A percentile compares a stretch with the other conserved stretches of the same genome.
Conservation (phyloP, 2,113 vertebrate genomes). For the Nibea coibor region DNA sequence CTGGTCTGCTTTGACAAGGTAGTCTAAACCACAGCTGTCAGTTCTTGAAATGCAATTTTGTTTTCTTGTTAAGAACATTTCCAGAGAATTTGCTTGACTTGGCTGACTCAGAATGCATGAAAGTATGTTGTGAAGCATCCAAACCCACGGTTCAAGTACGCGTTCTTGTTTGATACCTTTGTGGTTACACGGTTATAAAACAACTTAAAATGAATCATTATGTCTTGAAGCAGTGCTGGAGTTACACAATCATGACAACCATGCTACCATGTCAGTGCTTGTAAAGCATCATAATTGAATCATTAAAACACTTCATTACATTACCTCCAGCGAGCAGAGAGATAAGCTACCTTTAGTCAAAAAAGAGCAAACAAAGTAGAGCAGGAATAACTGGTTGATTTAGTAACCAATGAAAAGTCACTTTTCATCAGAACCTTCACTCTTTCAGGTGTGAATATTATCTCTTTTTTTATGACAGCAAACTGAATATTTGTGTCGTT, state of each 20-base stretch:
- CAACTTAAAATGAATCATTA: not conserved
- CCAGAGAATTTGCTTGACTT: not conserved
- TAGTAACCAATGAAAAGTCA: too few relatives aligned
- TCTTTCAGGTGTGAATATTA: too few relatives aligned
- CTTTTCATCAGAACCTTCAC: too few relatives aligned
- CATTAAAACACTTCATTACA: too few relatives aligned
- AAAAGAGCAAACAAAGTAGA: not conserved
- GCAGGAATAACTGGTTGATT: not conserved
- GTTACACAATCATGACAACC: not conserved
- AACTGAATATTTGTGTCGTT: not conserved
- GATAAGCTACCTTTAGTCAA: too few relatives aligned
- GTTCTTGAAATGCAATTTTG: not conserved
- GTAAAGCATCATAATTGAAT: too few relatives aligned
- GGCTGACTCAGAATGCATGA: not conserved
- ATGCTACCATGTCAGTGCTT: not conserved
- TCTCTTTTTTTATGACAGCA: not conserved
- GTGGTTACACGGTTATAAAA: not conserved
- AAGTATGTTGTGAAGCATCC: slow-evolving; percentile 4
- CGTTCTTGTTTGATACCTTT: not conserved
- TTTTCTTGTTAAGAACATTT: not conserved
- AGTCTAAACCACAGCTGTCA: not conserved
- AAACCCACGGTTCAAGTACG: not conserved
- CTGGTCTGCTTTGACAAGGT: slow-evolving; percentile 99
- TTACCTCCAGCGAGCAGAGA: not conserved
- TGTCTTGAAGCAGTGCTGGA: not conserved